These are phyloP conservation scores for Piprites chloris DNA, from an alignment of 2,113 vertebrate species.

Conservation along the genomic window DNA sequence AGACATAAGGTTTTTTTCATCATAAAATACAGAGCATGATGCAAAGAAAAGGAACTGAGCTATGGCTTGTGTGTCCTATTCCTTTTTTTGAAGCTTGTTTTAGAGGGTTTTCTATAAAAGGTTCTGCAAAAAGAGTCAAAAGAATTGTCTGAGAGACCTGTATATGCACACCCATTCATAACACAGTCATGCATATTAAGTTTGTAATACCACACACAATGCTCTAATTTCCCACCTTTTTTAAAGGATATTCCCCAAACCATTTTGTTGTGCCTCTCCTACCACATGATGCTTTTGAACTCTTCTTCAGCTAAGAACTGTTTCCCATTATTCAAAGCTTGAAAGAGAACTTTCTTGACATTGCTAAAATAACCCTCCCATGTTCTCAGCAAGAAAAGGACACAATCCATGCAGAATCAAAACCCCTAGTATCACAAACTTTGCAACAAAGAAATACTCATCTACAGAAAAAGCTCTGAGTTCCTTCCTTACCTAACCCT, in stretches of 20 bases:
- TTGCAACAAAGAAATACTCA: not conserved
- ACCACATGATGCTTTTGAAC: not conserved
- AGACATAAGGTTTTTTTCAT: not conserved
- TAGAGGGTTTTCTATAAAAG: not conserved
- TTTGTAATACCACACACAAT: not conserved
- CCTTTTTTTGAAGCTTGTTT: not conserved
- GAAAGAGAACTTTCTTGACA: not conserved
- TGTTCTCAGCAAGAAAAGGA: not conserved
- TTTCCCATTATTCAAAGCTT: not conserved
- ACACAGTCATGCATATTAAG: not conserved
- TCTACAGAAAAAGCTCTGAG: not conserved
- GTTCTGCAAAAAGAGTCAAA: not conserved
- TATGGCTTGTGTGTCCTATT: not conserved
- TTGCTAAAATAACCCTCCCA: not conserved
- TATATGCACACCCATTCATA: not conserved
- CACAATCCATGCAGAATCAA: not conserved
- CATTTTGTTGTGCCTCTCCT: not conserved
- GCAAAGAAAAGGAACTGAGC: not conserved
- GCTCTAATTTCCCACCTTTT: not conserved
- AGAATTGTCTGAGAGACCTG: accelerated
- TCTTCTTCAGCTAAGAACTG: not conserved
- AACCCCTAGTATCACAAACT: not conserved
- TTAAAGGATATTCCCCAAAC: not conserved
- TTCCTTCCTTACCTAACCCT: not conserved
- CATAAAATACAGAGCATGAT: not conserved